phyloP scores from a whole-genome alignment of 53 echinoderm and acorn worm genomes.

The Luidia sarsii region DNA sequence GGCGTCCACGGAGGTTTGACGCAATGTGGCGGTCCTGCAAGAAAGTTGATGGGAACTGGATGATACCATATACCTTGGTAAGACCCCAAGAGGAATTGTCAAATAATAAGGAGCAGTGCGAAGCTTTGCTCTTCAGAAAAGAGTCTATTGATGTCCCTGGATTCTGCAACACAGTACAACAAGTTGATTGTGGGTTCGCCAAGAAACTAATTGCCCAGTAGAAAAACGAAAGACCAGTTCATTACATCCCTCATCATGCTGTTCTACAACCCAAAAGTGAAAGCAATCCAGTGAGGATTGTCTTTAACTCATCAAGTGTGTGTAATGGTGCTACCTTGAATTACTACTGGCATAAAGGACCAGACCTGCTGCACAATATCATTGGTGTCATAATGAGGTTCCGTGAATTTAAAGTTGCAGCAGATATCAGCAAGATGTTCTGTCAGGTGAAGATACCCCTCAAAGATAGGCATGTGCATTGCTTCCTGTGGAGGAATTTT shows the following conservation, averaged over 20 bases:
- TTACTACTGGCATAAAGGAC: neutral
- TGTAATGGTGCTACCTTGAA: neutral
- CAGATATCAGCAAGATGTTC: neutral
- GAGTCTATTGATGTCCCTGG: no score
- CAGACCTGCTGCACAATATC: neutral
- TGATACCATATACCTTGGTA: no score
- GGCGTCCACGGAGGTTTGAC: no score
- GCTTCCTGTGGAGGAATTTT: slow-evolving; percentile 55
- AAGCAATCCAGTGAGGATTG: neutral
- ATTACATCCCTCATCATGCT: slow-evolving; percentile 42
- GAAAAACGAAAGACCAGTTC: slow-evolving; percentile 19
- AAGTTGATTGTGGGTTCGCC: no score
- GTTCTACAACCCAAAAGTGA: neutral
- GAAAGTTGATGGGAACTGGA: no score
- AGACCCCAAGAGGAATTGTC: no score
- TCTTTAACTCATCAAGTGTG: neutral
- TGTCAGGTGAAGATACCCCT: slow-evolving; percentile 25
- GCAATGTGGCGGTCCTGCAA: no score
- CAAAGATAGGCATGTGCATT: slow-evolving; percentile 45
- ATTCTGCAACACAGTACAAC: no score
- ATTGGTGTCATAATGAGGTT: neutral
- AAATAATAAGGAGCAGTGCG: no score
- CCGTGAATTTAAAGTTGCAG: neutral
- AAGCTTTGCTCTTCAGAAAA: no score
- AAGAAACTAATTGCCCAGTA: neutral